phyloP scores from a whole-genome alignment of 2,888 invertebrate genomes.

The Megaustenia siamemsis region DNA sequence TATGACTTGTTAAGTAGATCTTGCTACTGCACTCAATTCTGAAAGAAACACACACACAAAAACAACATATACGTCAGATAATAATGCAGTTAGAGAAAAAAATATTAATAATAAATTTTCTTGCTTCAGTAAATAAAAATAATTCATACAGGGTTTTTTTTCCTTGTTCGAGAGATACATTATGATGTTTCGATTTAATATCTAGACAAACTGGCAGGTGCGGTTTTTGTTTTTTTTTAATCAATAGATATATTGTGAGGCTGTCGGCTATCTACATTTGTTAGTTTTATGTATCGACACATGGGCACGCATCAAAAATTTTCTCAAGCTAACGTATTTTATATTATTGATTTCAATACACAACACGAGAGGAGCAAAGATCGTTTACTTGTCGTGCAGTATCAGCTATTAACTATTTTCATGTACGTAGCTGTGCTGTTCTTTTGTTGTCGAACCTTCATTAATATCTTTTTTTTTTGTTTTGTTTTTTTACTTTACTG shows the following conservation, averaged over 20 bases:
- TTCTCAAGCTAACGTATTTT: neutral
- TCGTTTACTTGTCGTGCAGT: neutral
- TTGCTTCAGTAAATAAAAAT: neutral
- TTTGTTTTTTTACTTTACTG: too few species aligned
- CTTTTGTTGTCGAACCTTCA: too few species aligned
- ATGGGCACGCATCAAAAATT: neutral
- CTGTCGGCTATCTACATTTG: neutral
- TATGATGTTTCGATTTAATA: constrained; percentile 19
- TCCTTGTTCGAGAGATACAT: too few species aligned
- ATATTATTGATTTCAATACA: constrained; percentile 7
- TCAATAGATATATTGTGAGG: neutral
- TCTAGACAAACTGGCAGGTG: neutral
- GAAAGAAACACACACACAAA: too few species aligned
- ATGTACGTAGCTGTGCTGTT: too few species aligned
- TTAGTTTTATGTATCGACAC: neutral
- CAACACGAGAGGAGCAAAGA: neutral
- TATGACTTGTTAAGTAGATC: too few species aligned
- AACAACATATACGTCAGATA: too few species aligned
- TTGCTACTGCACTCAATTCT: too few species aligned
- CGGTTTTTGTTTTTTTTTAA: neutral
- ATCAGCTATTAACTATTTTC: too few species aligned
- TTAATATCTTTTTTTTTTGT: too few species aligned
- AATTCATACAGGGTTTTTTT: neutral
- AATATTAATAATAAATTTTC: neutral
- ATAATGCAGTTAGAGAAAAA: too few species aligned